Evolutionary conservation across 1,140 invertebrate species (phyloP), one percentile per base, ranked within the genome.

Genomic region (Riptortus pedestris): DNA sequence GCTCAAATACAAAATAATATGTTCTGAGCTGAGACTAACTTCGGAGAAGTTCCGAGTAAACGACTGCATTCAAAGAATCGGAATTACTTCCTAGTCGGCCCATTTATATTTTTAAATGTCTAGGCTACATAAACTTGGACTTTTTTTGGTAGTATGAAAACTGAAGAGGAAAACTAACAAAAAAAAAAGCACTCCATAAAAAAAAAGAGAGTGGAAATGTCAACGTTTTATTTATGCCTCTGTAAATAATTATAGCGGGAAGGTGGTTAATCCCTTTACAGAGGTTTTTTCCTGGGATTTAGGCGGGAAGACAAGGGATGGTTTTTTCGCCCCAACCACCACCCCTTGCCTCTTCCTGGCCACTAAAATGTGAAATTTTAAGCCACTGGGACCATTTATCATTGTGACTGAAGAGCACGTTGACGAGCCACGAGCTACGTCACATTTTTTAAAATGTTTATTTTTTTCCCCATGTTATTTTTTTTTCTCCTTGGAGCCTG

Each of bases 361-460:
- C 2, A 45, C 43, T 18, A 45, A 45, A 45, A 45, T 45, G 43
- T 45, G 43, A 45, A 45, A 45, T 45, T 45, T 45, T 45, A 45
- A 45, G 43, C 43, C 43, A 18, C 43, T n/a, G 43, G 43, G 14
- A 45, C 43, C 43, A 45, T 45, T 45, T 45, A 18, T 45, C 43
- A 45, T 45, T 14, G 14, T 18, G 43, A n/a, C n/a, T n/a, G n/a
- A n/a, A n/a, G n/a, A n/a, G n/a, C n/a, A 45, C 43, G 43, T 18
- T 45, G 43, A 45, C 43, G 43, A 45, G 43, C 43, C 43, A 18
- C 43, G 43, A 45, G 43, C 43, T 45, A 18, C 14, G 18, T n/a
- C n/a, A n/a, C n/a, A n/a, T n/a, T n/a, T n/a, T n/a, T n/a, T n/a
- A n/a, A n/a, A n/a, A n/a, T n/a, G n/a, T n/a, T n/a, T n/a, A n/a